Conservation (phyloP, 2,113 vertebrate species). For the Trinectes maculatus region DNA sequence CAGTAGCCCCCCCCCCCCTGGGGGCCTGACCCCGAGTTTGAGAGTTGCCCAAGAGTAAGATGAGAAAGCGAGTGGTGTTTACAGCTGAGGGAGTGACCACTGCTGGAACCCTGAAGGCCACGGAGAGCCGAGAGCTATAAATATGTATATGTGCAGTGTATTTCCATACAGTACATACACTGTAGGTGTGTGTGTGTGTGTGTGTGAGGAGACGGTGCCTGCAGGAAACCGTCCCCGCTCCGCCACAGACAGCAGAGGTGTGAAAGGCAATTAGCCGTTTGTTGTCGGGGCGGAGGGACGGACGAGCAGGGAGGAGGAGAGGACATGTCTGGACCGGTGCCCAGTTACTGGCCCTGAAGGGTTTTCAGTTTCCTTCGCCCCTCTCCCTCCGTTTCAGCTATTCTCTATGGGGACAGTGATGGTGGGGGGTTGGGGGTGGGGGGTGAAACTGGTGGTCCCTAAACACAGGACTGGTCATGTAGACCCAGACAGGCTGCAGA, state of each 20-base stretch:
- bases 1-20: background rate
- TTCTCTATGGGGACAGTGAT: conserved; percentile 31
- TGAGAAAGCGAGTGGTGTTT: conserved; percentile 5
- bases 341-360: conserved; percentile 63
- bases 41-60: background rate
- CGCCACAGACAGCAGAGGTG: conserved; percentile 73
- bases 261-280: conserved; percentile 81
- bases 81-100: conserved; percentile 9
- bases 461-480: conserved; percentile 24
- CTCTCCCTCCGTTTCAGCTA: conserved; percentile 45
- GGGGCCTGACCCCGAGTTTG: too few species aligned
- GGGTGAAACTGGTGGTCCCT: conserved; percentile 24
- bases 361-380: conserved; percentile 61
- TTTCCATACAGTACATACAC: too few species aligned
- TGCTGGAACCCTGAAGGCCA: background rate
- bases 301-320: conserved; percentile 60
- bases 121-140: background rate
- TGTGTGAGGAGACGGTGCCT: conserved; percentile 6
- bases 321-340: conserved; percentile 70
- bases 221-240: conserved; percentile 50
- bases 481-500: conserved; percentile 40
- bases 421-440: too few species aligned
- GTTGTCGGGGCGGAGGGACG: conserved; percentile 41
- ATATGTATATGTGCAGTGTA: background rate
- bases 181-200: too few species aligned